These are phyloP conservation scores for Sarcophaga variegata DNA, from an alignment of 2,888 invertebrate genomes.

Conservation along the genomic window DNA sequence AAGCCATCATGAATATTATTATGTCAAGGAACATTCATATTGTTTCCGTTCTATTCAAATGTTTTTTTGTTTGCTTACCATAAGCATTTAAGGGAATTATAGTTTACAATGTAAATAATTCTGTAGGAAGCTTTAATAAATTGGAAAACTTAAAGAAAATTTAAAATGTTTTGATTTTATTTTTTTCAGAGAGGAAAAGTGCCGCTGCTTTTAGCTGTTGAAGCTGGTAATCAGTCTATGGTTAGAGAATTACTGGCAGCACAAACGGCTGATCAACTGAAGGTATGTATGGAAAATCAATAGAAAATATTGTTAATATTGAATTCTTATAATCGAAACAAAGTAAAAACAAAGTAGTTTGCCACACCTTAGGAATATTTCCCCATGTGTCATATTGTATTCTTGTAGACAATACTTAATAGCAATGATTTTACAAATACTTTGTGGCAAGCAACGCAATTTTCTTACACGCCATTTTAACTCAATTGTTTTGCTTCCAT, in stretches of 20 bases:
- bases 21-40: background rate
- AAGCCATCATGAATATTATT: constrained; percentile 7
- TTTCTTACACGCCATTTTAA: constrained; percentile 42
- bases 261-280: constrained; percentile 93
- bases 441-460: constrained; percentile 24
- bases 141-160: background rate
- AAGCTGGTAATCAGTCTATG: constrained; percentile 97
- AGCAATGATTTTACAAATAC: too few species aligned
- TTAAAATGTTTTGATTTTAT: background rate
- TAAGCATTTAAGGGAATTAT: too few species aligned
- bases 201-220: constrained; percentile 95
- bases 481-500: constrained; percentile 8
- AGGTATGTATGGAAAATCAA: constrained; percentile 81
- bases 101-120: too few species aligned
- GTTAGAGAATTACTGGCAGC: constrained; percentile 95
- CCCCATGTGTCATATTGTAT: too few species aligned
- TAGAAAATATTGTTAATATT: background rate
- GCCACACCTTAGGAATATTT: too few species aligned
- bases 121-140: too few species aligned
- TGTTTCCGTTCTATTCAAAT: background rate
- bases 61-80: too few species aligned
- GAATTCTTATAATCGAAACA: background rate
- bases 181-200: constrained; percentile 91
- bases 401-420: too few species aligned
- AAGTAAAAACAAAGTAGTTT: background rate